phyloP scores from a whole-genome alignment of 2,113 vertebrate species.

The Sinocyclocheilus maitianheensis region DNA sequence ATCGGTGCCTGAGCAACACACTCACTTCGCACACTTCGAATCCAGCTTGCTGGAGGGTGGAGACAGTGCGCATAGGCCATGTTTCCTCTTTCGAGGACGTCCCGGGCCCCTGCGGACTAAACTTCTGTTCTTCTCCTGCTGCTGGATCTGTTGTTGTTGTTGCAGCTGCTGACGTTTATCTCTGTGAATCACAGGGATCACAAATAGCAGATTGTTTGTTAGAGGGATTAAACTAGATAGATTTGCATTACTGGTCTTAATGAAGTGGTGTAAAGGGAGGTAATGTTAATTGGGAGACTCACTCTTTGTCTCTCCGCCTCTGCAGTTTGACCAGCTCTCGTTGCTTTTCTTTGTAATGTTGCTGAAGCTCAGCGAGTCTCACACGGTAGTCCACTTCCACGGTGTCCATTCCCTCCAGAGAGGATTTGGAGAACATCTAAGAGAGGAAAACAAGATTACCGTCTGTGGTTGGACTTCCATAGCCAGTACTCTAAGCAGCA shows the following conservation, averaged over 20 bases:
- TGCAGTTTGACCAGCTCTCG: conserved; percentile 91
- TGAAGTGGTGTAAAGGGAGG: neutral
- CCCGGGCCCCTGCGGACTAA: conserved; percentile 90
- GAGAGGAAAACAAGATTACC: neutral
- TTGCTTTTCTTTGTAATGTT: conserved; percentile 93
- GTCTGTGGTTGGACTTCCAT: conserved; percentile 1
- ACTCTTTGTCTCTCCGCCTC: conserved; percentile 89
- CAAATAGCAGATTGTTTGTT: neutral
- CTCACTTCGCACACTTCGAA: conserved; percentile 89
- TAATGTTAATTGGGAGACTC: conserved; percentile 64
- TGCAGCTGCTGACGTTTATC: conserved; percentile 69
- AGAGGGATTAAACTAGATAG: neutral
- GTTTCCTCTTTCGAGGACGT: conserved; percentile 94
- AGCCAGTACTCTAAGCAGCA: neutral
- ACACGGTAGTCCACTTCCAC: conserved; percentile 93
- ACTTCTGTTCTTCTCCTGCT: conserved; percentile 91
- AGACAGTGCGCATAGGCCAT: conserved; percentile 79
- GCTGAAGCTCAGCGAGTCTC: conserved; percentile 91
- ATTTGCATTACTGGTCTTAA: neutral
- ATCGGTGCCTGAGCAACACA: conserved; percentile 12
- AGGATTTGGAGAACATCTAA: conserved; percentile 88
- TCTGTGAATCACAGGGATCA: conserved; percentile 64
- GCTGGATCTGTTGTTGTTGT: conserved; percentile 65
- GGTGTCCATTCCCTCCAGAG: conserved; percentile 86
- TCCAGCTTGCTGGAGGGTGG: conserved; percentile 86